Evolutionary conservation across 2,797 vertebrate species (phyloP).

Genomic region (Neosilurus mollespiculum): DNA sequence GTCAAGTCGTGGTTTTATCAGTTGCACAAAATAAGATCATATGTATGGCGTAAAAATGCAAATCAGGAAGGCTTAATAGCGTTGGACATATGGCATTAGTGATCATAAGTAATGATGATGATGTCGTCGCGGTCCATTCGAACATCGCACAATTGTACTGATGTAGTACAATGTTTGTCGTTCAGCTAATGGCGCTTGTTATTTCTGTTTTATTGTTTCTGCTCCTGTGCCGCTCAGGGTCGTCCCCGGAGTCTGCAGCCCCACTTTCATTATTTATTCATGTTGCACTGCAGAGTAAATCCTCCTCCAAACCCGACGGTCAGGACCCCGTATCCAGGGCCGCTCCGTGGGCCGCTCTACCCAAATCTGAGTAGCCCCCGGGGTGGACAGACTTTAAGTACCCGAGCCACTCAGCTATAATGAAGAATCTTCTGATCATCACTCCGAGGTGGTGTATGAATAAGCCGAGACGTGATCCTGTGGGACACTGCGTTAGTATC

Average conservation of each 20-base stretch:
- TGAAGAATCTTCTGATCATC: conserved; percentile 47
- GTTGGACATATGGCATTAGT: neutral
- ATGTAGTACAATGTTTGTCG: conserved; percentile 14
- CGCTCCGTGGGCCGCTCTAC: conserved; percentile 32
- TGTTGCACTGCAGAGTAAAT: conserved; percentile 43
- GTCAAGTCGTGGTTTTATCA: conserved; percentile 19
- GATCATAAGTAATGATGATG: conserved; percentile 11
- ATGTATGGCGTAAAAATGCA: conserved; percentile 45
- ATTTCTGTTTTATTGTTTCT: conserved; percentile 26
- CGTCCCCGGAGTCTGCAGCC: conserved; percentile 38
- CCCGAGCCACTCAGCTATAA: conserved; percentile 50
- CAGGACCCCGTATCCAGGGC: conserved; percentile 16
- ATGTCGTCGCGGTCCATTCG: neutral
- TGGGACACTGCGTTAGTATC: neutral
- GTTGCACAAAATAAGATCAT: conserved; percentile 3
- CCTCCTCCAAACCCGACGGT: conserved; percentile 36
- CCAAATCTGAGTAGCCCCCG: conserved; percentile 30
- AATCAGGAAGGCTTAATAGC: conserved; percentile 48
- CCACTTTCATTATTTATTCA: conserved; percentile 49
- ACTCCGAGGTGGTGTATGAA: conserved; percentile 20
- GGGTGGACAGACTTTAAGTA: conserved; percentile 32
- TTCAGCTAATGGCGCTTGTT: conserved; percentile 6
- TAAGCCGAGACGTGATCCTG: neutral
- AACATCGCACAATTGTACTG: conserved; percentile 5
- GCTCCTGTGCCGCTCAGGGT: neutral